Evolutionary conservation across 2,888 invertebrate species (phyloP).

Genomic region (Mesorhabditis spiculigera): DNA sequence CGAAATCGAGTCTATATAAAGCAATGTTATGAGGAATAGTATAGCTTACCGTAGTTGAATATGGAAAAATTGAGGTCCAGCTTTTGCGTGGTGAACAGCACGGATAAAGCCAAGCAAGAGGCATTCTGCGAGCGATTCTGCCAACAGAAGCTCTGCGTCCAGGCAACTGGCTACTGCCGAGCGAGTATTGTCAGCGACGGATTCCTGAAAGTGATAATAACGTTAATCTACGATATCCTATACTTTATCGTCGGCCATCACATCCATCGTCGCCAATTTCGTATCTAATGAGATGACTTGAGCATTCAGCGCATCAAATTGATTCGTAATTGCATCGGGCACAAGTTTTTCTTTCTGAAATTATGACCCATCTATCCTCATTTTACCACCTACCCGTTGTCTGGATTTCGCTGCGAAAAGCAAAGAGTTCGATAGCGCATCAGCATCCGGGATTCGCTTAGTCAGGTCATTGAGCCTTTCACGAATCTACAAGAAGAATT

Average conservation of each 20-base stretch:
- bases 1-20: conserved; percentile 33
- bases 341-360: conserved; percentile 13
- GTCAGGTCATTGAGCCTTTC: conserved; percentile 36
- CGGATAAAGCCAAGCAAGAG: conserved; percentile 16
- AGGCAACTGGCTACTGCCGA: background rate
- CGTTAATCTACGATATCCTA: too few species aligned
- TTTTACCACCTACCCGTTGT: background rate
- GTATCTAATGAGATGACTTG: conserved; percentile 48
- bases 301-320: conserved; percentile 50
- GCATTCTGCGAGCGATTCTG: background rate
- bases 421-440: background rate
- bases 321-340: conserved; percentile 40
- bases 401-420: background rate
- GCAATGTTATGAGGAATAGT: background rate
- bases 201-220: background rate
- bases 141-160: background rate
- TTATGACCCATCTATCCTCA: conserved; percentile 6
- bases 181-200: background rate
- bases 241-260: conserved; percentile 35
- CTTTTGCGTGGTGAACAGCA: conserved; percentile 29
- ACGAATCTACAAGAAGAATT: conserved; percentile 27
- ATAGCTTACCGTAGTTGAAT: conserved; percentile 37
- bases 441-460: conserved; percentile 8
- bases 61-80: conserved; percentile 46
- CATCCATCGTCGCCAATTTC: conserved; percentile 51